A percentile compares a stretch with the other conserved stretches of the same genome.
phyloP scores from a whole-genome alignment of 2,888 invertebrate genomes.

The Pseudococcus longispinus region DNA sequence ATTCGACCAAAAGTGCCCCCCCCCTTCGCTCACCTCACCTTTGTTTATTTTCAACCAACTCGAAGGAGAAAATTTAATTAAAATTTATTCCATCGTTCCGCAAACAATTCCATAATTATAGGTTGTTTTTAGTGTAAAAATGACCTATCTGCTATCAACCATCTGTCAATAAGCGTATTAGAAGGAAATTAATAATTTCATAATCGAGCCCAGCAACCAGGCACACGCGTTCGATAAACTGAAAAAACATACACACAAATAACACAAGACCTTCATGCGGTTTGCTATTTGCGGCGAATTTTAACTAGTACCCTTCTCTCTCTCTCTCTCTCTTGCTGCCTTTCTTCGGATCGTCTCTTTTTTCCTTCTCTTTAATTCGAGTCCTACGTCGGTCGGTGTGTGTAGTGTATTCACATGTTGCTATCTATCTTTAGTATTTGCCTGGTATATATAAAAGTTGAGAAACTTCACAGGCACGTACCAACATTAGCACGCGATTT shows the following conservation, averaged over 20 bases:
- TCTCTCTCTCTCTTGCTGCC: neutral
- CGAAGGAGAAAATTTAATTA: slow-evolving; percentile 2
- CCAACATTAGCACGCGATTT: slow-evolving; percentile 27
- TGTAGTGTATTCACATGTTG: neutral
- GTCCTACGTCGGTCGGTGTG: too few relatives aligned
- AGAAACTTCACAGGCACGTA: slow-evolving; percentile 28
- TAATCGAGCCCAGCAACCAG: neutral
- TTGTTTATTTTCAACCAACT: neutral
- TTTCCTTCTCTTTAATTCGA: neutral
- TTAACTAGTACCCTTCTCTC: neutral
- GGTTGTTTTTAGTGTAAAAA: slow-evolving; percentile 20
- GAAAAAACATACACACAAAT: neutral
- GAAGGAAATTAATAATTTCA: slow-evolving; percentile 36
- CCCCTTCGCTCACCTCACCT: neutral
- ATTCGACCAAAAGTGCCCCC: neutral
- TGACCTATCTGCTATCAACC: slow-evolving; percentile 31
- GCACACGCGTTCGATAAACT: neutral
- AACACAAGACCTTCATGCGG: slow-evolving; percentile 26
- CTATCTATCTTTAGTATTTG: neutral
- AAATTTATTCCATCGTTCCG: slow-evolving; percentile 2
- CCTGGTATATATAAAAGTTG: neutral
- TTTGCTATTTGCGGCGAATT: slow-evolving; percentile 39
- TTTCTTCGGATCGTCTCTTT: neutral
- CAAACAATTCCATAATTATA: slow-evolving; percentile 24
- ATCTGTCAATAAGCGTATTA: slow-evolving; percentile 43